Conservation (phyloP, 2,113 vertebrate genomes). For the Psettodes erumei region DNA sequence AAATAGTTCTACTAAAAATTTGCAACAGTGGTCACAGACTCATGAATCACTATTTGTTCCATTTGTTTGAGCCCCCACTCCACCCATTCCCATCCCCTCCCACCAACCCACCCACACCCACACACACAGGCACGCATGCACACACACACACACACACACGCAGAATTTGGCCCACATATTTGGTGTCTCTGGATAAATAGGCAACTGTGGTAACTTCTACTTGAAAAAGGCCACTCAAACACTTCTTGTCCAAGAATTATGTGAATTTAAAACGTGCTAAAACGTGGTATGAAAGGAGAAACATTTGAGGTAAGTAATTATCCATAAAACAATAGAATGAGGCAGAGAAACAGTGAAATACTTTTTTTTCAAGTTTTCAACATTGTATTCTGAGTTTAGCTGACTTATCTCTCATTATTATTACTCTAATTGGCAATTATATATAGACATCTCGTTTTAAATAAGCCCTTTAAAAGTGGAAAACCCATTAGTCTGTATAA, state of each 20-base stretch:
- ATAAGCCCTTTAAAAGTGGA: not conserved
- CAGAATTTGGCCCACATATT: not conserved
- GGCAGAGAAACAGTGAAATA: not conserved
- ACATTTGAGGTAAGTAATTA: not conserved
- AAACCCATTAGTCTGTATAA: not conserved
- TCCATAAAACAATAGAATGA: not conserved
- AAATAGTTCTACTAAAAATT: conserved; percentile 44
- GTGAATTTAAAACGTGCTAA: not conserved
- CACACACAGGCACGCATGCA: too few relatives aligned
- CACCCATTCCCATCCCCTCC: too few relatives aligned
- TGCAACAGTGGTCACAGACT: conserved; percentile 16
- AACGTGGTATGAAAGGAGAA: not conserved
- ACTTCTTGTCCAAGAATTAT: too few relatives aligned
- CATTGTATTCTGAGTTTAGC: not conserved
- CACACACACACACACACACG: too few relatives aligned
- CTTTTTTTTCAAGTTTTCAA: too few relatives aligned
- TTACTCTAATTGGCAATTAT: not conserved
- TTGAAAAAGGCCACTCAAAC: too few relatives aligned
- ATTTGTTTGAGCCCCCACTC: not conserved
- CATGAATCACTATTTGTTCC: not conserved
- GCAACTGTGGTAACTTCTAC: too few relatives aligned
- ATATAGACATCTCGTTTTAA: not conserved
- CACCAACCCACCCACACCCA: too few relatives aligned
- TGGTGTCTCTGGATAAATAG: not conserved
- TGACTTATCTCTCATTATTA: not conserved